Percentiles rank a stretch among this genome's conserved stretches.
Conservation (phyloP, 2,113 vertebrate genomes). For the Barnardius zonarius region DNA sequence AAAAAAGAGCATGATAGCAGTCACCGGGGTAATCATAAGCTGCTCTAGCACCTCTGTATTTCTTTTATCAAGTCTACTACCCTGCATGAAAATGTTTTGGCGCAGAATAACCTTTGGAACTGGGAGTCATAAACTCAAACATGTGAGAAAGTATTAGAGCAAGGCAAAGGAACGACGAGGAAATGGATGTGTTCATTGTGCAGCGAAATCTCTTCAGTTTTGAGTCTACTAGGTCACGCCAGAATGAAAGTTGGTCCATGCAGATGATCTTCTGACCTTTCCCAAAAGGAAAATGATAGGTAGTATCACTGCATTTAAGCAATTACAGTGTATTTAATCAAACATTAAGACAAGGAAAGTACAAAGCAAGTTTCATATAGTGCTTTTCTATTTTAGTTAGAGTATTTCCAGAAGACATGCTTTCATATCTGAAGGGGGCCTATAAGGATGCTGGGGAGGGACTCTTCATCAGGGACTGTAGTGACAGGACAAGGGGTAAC, state of each 20-base stretch:
- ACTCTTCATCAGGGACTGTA: no score
- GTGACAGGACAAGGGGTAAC: no score
- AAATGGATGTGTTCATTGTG: not conserved
- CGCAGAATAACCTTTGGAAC: not conserved
- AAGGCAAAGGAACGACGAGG: not conserved
- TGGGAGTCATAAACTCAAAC: not conserved
- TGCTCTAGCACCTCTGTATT: not conserved
- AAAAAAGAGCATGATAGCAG: not conserved
- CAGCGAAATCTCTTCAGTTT: not conserved
- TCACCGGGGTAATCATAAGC: not conserved
- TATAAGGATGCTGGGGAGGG: no score
- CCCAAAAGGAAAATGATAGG: not conserved
- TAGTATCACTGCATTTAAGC: not conserved
- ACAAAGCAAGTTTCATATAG: not conserved
- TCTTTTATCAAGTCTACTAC: not conserved
- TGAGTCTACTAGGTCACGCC: not conserved
- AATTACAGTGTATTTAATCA: fast-evolving
- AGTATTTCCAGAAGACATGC: not conserved
- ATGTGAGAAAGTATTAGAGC: not conserved
- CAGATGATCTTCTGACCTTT: not conserved
- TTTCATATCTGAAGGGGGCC: not conserved
- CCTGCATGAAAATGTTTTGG: not conserved
- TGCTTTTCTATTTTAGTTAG: not conserved
- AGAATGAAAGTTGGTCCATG: not conserved
- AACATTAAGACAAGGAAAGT: not conserved